Evolutionary conservation across 2,888 invertebrate genomes (phyloP).

Genomic region (Orthosia gracilis): DNA sequence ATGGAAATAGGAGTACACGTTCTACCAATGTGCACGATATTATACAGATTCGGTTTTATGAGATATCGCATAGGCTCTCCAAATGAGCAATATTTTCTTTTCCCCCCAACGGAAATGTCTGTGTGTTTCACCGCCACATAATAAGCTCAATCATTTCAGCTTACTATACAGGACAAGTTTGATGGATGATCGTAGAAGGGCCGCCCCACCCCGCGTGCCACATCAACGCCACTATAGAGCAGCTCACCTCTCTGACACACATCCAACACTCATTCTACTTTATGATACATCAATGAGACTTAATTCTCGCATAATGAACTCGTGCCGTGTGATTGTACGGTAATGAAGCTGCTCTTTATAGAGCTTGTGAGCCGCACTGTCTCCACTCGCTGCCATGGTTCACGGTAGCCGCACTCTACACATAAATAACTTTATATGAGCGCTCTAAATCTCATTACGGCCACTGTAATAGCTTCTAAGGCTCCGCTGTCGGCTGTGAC

Average conservation of each 20-base stretch:
- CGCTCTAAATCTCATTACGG: conserved; percentile 89
- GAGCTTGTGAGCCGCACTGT: conserved; percentile 50
- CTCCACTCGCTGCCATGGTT: conserved; percentile 57
- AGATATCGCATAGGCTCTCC: background rate
- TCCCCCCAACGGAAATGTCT: conserved; percentile 32
- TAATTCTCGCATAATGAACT: conserved; percentile 49
- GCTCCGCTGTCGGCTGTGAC: conserved; percentile 86
- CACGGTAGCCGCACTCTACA: conserved; percentile 79
- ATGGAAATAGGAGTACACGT: conserved; percentile 25
- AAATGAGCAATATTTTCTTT: conserved; percentile 31
- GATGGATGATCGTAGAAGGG: conserved; percentile 57
- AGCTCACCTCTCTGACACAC: conserved; percentile 53
- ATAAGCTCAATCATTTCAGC: conserved; percentile 64
- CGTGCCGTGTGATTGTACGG: conserved; percentile 50
- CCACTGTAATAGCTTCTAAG: conserved; percentile 88
- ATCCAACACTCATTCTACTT: conserved; percentile 47
- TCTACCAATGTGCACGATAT: background rate
- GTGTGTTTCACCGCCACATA: conserved; percentile 51
- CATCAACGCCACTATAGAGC: conserved; percentile 46
- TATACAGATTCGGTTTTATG: background rate
- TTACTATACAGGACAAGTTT: conserved; percentile 56
- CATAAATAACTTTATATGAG: conserved; percentile 90
- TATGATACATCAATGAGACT: conserved; percentile 55
- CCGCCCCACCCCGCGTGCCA: conserved; percentile 42
- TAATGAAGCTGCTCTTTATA: conserved; percentile 54